Evolutionary conservation across 2,113 vertebrate species (phyloP).

Genomic region (Naja naja): DNA sequence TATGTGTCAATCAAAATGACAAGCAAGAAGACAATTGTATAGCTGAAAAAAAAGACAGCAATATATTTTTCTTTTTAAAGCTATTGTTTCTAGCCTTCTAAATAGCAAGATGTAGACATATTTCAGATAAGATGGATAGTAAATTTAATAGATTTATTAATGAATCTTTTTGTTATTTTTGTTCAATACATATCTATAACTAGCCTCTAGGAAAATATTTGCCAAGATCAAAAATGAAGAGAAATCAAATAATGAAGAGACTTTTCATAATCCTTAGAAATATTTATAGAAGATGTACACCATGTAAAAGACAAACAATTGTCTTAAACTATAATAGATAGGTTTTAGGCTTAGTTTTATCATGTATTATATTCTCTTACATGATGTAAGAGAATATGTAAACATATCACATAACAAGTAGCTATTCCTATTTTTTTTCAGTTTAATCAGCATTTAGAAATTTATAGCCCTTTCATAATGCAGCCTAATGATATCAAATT

Average conservation of each 20-base stretch:
- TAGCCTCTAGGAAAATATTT: neutral
- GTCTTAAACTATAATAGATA: neutral
- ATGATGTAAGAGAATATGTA: neutral
- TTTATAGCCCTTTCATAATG: neutral
- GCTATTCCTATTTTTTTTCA: neutral
- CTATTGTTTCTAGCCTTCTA: neutral
- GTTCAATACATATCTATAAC: neutral
- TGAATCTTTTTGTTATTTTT: neutral
- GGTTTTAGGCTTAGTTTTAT: slow-evolving; percentile 15
- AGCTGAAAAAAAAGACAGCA: neutral
- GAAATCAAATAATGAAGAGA: neutral
- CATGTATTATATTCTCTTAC: neutral
- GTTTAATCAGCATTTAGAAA: neutral
- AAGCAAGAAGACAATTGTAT: neutral
- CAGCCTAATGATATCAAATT: neutral
- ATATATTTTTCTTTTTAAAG: neutral
- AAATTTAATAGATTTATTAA: neutral
- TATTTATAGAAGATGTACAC: neutral
- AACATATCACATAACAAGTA: neutral
- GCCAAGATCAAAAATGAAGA: neutral
- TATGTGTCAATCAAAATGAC: slow-evolving; percentile 9
- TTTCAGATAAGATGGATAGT: neutral
- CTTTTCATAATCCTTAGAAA: neutral
- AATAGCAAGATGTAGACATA: neutral
- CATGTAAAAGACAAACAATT: slow-evolving; percentile 11